Evolutionary conservation across 2,113 vertebrate genomes (phyloP).

Genomic region (Trochalopteron elliotii): DNA sequence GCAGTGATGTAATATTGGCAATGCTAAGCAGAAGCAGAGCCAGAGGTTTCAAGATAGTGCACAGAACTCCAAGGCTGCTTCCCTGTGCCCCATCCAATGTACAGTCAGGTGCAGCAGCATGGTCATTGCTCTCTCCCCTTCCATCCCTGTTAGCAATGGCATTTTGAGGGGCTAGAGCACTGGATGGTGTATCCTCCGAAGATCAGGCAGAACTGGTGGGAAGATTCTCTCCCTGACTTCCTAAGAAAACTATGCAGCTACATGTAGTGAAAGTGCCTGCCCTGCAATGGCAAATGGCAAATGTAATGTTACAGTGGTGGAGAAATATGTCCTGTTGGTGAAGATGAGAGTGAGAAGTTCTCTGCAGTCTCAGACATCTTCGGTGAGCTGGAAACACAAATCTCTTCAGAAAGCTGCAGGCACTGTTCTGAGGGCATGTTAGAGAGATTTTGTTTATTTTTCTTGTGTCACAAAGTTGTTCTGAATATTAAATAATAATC

Average conservation of each 20-base stretch:
- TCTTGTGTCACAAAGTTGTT: neutral
- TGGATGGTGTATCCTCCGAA: neutral
- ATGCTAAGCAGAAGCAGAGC: neutral
- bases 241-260: neutral
- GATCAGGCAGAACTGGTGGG: neutral
- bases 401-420: neutral
- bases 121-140: neutral
- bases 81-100: neutral
- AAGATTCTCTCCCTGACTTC: neutral
- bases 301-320: neutral
- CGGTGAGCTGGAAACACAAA: neutral
- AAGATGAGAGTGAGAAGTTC: neutral
- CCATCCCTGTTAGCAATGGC: neutral
- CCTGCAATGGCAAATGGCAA: neutral
- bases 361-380: neutral
- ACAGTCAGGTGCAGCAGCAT: neutral
- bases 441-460: neutral
- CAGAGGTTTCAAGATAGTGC: neutral
- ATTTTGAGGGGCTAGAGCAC: neutral
- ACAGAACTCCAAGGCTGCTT: neutral
- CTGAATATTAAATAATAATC: neutral
- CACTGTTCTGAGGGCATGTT: neutral
- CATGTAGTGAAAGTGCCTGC: neutral
- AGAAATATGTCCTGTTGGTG: neutral
- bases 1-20: neutral